Percentiles rank a stretch among this genome's conserved stretches.
phyloP scores from a whole-genome alignment of 2,113 vertebrate species.

The Corythoichthys haematopterus region DNA sequence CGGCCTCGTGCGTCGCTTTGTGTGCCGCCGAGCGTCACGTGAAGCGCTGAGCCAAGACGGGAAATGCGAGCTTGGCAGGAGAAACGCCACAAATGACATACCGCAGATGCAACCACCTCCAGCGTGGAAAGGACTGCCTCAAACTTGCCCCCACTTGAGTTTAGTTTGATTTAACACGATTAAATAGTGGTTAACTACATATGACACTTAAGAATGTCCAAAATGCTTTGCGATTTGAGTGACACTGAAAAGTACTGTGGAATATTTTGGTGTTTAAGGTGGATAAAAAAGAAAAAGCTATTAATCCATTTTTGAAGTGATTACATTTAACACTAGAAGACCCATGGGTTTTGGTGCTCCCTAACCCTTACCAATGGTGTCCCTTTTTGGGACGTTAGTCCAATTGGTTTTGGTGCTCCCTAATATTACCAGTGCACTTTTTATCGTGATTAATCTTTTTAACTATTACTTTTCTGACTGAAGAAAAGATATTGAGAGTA shows the following conservation, averaged over 20 bases:
- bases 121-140: constrained; percentile 23
- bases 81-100: constrained; percentile 31
- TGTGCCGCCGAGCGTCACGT: constrained; percentile 3
- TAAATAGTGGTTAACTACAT: not conserved
- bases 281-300: too few species aligned
- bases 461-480: too few species aligned
- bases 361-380: too few species aligned
- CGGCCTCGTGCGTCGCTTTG: not conserved
- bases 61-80: constrained; percentile 32
- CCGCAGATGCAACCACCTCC: constrained; percentile 28
- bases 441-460: too few species aligned
- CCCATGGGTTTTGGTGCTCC: too few species aligned
- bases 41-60: constrained; percentile 13
- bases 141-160: constrained; percentile 21
- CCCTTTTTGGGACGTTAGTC: too few species aligned
- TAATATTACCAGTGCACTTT: too few species aligned
- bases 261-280: not conserved
- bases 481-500: too few species aligned
- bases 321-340: too few species aligned
- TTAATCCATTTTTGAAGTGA: too few species aligned
- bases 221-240: not conserved
- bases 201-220: not conserved
- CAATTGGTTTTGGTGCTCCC: too few species aligned
- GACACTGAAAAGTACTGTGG: not conserved
- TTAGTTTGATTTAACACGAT: not conserved